These are phyloP conservation scores for Larimichthys crocea DNA, from an alignment of 2,113 vertebrate genomes.

Conservation along the genomic window DNA sequence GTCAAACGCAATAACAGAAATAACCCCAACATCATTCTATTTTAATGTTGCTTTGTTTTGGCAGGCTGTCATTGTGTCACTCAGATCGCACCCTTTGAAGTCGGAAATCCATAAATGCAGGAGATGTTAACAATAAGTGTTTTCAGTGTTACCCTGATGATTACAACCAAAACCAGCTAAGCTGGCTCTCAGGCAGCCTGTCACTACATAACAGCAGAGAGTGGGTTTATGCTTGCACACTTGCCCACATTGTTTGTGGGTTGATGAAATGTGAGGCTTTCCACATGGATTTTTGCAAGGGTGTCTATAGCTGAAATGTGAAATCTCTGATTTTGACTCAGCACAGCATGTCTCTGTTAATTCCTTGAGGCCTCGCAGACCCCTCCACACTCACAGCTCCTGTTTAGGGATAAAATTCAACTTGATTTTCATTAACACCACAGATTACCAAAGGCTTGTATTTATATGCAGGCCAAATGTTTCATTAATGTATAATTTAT, in stretches of 20 bases:
- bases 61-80: conserved; percentile 40
- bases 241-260: conserved; percentile 52
- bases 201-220: conserved; percentile 41
- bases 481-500: conserved; percentile 39
- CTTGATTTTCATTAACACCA: conserved; percentile 40
- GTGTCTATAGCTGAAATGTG: conserved; percentile 44
- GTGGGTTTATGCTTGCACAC: conserved; percentile 35
- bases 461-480: conserved; percentile 36
- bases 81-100: conserved; percentile 48
- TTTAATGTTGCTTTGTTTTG: conserved; percentile 37
- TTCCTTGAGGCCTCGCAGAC: conserved; percentile 42
- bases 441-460: conserved; percentile 27
- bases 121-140: conserved; percentile 46
- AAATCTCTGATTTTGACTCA: conserved; percentile 55
- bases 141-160: conserved; percentile 42
- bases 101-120: conserved; percentile 31
- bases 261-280: conserved; percentile 52
- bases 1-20: conserved; percentile 16
- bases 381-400: conserved; percentile 21
- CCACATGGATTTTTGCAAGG: conserved; percentile 52
- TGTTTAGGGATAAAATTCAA: conserved; percentile 30
- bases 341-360: conserved; percentile 47
- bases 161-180: conserved; percentile 39
- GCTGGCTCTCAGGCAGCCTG: conserved; percentile 52
- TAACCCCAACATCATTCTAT: conserved; percentile 24